Evolutionary conservation across 1,140 invertebrate genomes (phyloP).

Genomic region (Drosophila takahashii): DNA sequence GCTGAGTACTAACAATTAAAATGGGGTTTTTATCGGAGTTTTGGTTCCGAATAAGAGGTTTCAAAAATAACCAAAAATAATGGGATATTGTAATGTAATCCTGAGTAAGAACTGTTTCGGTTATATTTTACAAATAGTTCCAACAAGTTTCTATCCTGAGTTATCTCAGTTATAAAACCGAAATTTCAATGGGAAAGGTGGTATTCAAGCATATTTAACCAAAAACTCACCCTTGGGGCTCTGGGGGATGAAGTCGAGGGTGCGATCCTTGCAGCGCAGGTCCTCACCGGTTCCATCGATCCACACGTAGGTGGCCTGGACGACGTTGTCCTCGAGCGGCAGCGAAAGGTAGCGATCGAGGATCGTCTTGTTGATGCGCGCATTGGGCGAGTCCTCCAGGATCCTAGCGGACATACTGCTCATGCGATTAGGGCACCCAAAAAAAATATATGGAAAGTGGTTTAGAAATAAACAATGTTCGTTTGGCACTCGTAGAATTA

Average conservation of each 20-base stretch:
- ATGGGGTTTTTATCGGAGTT: too few species aligned
- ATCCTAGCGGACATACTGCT: constrained; percentile 80
- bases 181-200: too few species aligned
- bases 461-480: constrained; percentile 43
- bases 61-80: too few species aligned
- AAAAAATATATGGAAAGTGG: constrained; percentile 21
- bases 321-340: constrained; percentile 88
- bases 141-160: too few species aligned
- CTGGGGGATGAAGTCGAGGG: constrained; percentile 90
- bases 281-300: constrained; percentile 94
- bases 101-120: too few species aligned
- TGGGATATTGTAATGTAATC: too few species aligned
- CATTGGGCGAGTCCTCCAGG: constrained; percentile 85
- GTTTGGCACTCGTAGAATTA: constrained; percentile 23
- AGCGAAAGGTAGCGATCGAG: constrained; percentile 90
- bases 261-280: constrained; percentile 92
- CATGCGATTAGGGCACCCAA: constrained; percentile 28
- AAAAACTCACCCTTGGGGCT: constrained; percentile 86
- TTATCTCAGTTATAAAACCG: too few species aligned
- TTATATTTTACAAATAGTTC: too few species aligned
- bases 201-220: too few species aligned
- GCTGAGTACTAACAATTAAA: too few species aligned
- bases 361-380: constrained; percentile 88
- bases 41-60: too few species aligned
- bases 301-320: constrained; percentile 94